phyloP scores from a whole-genome alignment of 2,797 vertebrate genomes.

The Discoglossus pictus region DNA sequence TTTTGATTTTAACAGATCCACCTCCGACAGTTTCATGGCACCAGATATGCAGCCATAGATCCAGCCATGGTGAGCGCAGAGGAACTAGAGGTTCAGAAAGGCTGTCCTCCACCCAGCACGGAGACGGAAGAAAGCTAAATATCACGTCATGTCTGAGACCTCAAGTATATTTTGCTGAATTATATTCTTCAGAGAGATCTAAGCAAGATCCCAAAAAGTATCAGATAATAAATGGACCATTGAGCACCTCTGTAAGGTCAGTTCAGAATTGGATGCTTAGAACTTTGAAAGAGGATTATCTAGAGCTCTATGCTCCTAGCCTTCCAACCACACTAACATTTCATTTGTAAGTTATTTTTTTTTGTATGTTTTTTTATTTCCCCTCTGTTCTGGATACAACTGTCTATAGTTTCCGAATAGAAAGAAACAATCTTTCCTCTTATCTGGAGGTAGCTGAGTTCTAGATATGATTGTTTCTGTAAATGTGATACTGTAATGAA shows the following conservation, averaged over 20 bases:
- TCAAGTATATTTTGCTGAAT: not conserved
- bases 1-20: slow-evolving; percentile 78
- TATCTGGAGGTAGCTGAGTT: too few species aligned
- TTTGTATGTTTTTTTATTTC: too few species aligned
- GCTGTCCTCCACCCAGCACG: slow-evolving; percentile 62
- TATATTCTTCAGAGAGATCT: not conserved
- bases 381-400: too few species aligned
- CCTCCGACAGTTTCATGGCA: slow-evolving; percentile 93
- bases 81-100: slow-evolving; percentile 88
- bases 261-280: not conserved
- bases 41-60: slow-evolving; percentile 89
- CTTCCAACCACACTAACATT: not conserved
- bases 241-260: not conserved
- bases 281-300: not conserved
- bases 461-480: too few species aligned
- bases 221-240: not conserved
- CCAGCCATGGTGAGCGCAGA: slow-evolving; percentile 90
- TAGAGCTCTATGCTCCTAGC: not conserved
- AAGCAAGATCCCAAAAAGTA: not conserved
- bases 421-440: too few species aligned
- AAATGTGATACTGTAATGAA: too few species aligned
- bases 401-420: too few species aligned
- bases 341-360: too few species aligned
- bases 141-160: not conserved
- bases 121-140: slow-evolving; percentile 73